Evolutionary conservation across 1,140 invertebrate genomes (phyloP), one percentile per base, ranked within the genome.

Genomic region (Neodiprion lecontei): DNA sequence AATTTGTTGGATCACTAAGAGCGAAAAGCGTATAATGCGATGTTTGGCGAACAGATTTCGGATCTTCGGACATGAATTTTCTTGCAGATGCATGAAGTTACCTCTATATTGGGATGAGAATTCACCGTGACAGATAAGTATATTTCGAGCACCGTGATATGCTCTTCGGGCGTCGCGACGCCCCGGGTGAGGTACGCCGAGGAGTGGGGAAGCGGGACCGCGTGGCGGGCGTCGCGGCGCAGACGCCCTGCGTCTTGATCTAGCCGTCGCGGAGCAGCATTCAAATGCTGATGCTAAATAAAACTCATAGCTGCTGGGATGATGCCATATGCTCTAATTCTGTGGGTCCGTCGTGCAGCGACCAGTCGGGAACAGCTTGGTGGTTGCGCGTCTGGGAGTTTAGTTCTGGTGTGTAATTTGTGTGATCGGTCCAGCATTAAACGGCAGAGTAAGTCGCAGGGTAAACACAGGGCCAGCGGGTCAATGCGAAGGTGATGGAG

Each of bases 261-360:
- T 73, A 28, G 72, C 67, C 53, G 69, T 61, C 67, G 70, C 50
- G 70, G 73, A 68, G 71, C 53, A 66, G 75, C 67, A 71, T 78
- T 61, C 53, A 81, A 80, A 83, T 81, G 77, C 79, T 81, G 84
- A 86, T 86, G 86, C 86, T 88, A 88, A 88, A 88, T 88, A 88
- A 88, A 88, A 87, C 86, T 87, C 79, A 79, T 84, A 85, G 84
- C 87, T 87, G 80, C 75, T 87, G 86, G 85, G 83, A 80, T 77
- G 78, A 81, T 88, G 86, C 86, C 85, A 86, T 84, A 79, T 84
- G 85, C 81, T 88, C 86, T 85, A 88, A 87, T 88, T 85, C 75
- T 83, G 73, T 82, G 77, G 81, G 79, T 23, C 75, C 73, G 48
- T 50, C 47, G 74, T 14, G n/a, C 9, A 12, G 53, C 53, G 53